These are phyloP conservation scores for Meloidogyne hapla DNA, from an alignment of 1,140 invertebrate genomes.

Conservation along the genomic window DNA sequence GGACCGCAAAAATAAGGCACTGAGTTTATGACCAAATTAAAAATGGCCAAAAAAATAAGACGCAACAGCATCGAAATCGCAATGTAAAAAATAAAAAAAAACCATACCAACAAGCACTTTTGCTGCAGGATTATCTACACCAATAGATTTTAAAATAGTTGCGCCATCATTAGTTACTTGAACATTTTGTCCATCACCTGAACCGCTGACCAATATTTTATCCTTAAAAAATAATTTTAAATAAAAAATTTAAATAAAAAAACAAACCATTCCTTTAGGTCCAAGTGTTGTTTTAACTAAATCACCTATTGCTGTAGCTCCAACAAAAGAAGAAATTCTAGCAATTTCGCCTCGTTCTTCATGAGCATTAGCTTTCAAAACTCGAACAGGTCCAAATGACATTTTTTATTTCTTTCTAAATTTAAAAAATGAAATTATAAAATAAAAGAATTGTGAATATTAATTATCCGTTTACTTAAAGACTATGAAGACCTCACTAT, in stretches of 20 bases:
- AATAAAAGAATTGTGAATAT: no score
- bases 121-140: slow-evolving; percentile 96
- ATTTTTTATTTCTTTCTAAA: not conserved
- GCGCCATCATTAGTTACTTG: slow-evolving; percentile 99
- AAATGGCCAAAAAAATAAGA: no score
- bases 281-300: slow-evolving; percentile 95
- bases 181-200: slow-evolving; percentile 79
- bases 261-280: slow-evolving; percentile 88
- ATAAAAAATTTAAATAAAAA: slow-evolving; percentile 3
- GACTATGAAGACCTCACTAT: no score
- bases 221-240: slow-evolving; percentile 70
- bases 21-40: no score
- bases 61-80: no score
- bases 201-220: slow-evolving; percentile 88
- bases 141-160: slow-evolving; percentile 91
- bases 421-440: not conserved
- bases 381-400: slow-evolving; percentile 61
- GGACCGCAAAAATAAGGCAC: no score
- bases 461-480: no score
- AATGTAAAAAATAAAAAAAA: no score
- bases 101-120: slow-evolving; percentile 83
- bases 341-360: slow-evolving; percentile 87
- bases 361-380: slow-evolving; percentile 90
- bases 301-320: slow-evolving; percentile 96
- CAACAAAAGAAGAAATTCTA: slow-evolving; percentile 87